Percentiles rank a stretch among this genome's conserved stretches.
Conservation (phyloP, 92 coral and sea anemone genomes). For the Parazoanthus swiftii region DNA sequence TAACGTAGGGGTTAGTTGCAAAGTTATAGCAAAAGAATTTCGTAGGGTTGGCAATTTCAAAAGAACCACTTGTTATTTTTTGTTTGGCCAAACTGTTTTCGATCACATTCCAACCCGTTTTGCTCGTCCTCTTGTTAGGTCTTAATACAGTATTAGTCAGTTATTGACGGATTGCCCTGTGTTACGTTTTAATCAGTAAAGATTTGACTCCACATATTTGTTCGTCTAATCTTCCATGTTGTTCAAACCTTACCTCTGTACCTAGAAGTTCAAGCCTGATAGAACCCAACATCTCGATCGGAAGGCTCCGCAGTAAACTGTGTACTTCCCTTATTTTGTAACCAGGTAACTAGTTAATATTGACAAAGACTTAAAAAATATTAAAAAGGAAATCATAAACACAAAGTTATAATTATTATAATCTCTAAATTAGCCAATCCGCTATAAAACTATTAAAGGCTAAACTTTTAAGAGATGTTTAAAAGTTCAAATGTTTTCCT, state of each 20-base stretch:
- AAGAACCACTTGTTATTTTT: no score
- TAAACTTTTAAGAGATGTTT: neutral
- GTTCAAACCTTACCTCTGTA: conserved; percentile 11
- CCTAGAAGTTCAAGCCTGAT: conserved; percentile 36
- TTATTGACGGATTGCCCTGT: no score
- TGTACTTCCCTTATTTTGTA: conserved; percentile 1
- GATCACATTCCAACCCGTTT: neutral
- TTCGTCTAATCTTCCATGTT: neutral
- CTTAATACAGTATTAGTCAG: no score
- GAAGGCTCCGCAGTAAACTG: conserved; percentile 29
- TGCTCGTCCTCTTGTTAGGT: neutral
- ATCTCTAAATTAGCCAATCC: no score
- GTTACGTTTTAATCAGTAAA: neutral
- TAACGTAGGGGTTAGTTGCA: no score
- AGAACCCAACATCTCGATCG: conserved; percentile 16
- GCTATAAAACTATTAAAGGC: neutral
- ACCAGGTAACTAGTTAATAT: conserved; percentile 13
- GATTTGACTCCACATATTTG: neutral
- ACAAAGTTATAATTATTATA: neutral
- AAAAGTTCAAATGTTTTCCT: no score
- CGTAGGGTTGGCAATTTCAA: no score
- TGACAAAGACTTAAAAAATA: no score
- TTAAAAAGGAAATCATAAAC: no score
- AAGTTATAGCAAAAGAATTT: no score
- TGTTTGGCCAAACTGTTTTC: no score